A percentile compares a stretch with the other conserved stretches of the same genome.
Conservation (phyloP, 2,113 vertebrate species). For the Coptodon rendalli region DNA sequence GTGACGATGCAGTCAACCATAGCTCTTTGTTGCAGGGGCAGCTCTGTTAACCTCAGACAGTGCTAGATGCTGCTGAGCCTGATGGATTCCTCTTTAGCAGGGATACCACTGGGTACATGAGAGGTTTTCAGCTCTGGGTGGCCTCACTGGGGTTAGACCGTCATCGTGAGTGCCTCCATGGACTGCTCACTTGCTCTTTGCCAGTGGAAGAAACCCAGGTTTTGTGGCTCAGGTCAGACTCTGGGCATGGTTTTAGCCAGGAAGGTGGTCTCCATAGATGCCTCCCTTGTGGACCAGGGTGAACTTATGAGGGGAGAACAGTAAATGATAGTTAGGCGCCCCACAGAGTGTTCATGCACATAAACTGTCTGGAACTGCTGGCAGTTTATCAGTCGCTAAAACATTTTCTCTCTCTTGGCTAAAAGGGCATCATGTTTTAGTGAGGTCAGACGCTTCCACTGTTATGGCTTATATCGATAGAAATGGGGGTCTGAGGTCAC, state of each 20-base stretch:
- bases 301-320: background rate
- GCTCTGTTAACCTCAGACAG: background rate
- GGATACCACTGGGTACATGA: background rate
- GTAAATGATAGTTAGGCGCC: background rate
- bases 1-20: background rate
- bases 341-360: background rate
- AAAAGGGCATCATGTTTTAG: background rate
- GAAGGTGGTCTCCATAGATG: background rate
- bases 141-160: background rate
- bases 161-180: background rate
- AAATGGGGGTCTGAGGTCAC: background rate
- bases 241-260: background rate
- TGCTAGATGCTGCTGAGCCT: background rate
- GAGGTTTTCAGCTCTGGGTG: background rate
- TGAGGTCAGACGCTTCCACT: background rate
- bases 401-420: background rate
- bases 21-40: background rate
- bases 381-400: background rate
- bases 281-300: background rate
- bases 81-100: background rate
- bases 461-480: background rate
- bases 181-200: background rate
- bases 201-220: background rate
- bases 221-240: background rate
- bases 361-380: background rate